phyloP scores from a whole-genome alignment of 2,797 vertebrate species.

The Chelonia mydas region DNA sequence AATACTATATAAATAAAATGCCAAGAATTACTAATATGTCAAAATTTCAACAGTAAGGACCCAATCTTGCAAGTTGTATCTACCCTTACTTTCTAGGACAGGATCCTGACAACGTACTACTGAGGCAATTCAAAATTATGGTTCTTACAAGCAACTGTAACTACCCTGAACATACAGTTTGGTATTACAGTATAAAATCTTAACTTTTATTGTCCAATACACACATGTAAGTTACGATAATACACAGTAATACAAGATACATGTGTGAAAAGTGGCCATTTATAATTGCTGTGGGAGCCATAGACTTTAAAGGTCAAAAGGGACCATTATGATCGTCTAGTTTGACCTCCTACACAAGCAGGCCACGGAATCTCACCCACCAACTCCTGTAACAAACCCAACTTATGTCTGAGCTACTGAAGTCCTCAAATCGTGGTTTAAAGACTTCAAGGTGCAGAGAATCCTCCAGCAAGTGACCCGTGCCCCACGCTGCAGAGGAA shows the following conservation, averaged over 20 bases:
- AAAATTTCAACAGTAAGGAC: not conserved
- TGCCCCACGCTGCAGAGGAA: too few relatives aligned
- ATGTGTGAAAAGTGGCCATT: not conserved
- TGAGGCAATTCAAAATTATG: not conserved
- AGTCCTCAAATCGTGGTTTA: too few relatives aligned
- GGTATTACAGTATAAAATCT: conserved; percentile 16
- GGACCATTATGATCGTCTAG: too few relatives aligned
- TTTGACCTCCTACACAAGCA: too few relatives aligned
- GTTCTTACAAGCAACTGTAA: not conserved
- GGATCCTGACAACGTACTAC: not conserved
- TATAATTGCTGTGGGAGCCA: not conserved
- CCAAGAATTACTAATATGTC: not conserved
- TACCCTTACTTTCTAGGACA: not conserved
- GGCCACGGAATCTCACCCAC: too few relatives aligned
- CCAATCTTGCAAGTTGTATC: not conserved
- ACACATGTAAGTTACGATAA: not conserved
- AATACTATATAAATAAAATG: not conserved
- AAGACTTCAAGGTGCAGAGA: too few relatives aligned
- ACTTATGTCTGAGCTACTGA: too few relatives aligned
- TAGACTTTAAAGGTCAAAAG: too few relatives aligned
- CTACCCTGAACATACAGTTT: not conserved
- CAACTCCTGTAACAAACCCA: too few relatives aligned
- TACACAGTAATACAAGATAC: not conserved
- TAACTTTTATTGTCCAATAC: not conserved
- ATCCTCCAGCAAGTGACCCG: too few relatives aligned